Conservation (phyloP, 2,888 invertebrate genomes). For the Dynastes tityus region DNA sequence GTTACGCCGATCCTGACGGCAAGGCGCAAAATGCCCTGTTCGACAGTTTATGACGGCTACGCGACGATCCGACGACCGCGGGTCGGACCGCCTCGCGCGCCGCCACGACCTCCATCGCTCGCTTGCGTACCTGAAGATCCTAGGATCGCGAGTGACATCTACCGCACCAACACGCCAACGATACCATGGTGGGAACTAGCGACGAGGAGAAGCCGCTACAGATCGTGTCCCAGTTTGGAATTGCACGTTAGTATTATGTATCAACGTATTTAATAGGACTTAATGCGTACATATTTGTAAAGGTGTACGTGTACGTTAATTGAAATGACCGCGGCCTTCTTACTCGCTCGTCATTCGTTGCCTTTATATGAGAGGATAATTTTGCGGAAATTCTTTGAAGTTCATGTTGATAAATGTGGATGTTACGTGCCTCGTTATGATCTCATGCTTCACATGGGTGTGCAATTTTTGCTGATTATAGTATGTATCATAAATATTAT, state of each 20-base stretch:
- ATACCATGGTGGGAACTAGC: constrained; percentile 94
- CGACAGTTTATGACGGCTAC: constrained; percentile 87
- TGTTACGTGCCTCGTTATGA: background rate
- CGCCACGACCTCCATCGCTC: constrained; percentile 68
- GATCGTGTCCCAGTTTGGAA: constrained; percentile 87
- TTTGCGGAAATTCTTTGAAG: constrained; percentile 32
- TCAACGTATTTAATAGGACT: background rate
- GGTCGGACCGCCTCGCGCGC: constrained; percentile 66
- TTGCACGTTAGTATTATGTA: constrained; percentile 70
- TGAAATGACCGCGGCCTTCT: constrained; percentile 30
- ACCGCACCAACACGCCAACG: constrained; percentile 77
- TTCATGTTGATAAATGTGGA: background rate
- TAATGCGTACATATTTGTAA: constrained; percentile 2
- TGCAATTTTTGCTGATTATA: too few relatives aligned
- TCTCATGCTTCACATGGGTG: background rate
- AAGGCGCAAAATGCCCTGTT: constrained; percentile 53
- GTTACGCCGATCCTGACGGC: background rate
- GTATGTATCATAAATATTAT: too few relatives aligned
- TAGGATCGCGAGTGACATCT: constrained; percentile 80
- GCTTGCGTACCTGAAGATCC: constrained; percentile 74
- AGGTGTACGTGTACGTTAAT: constrained; percentile 18
- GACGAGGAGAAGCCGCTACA: constrained; percentile 81
- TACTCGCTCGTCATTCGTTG: background rate
- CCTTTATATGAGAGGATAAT: constrained; percentile 15
- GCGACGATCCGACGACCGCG: constrained; percentile 84